Evolutionary conservation across 2,888 invertebrate species (phyloP).

Genomic region (Stenoptilia bipunctidactyla): DNA sequence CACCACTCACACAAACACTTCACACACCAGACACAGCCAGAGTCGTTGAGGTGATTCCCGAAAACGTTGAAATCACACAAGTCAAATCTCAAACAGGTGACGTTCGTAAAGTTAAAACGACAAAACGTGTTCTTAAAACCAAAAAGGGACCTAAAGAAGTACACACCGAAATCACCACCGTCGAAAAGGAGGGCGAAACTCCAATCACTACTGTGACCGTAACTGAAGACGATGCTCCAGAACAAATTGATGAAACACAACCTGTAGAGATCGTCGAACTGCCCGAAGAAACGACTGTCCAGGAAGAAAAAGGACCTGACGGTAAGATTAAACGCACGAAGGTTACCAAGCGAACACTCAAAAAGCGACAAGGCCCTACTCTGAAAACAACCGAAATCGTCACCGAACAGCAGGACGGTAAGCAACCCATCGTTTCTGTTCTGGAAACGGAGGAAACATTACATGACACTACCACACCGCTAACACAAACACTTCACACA

Average conservation of each 20-base stretch:
- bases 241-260: constrained; percentile 6
- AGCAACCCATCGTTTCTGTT: constrained; percentile 24
- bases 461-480: constrained; percentile 20
- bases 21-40: constrained; percentile 7
- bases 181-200: constrained; percentile 37
- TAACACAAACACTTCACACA: constrained; percentile 9
- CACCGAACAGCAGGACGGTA: constrained; percentile 13
- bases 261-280: constrained; percentile 18
- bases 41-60: constrained; percentile 18
- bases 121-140: constrained; percentile 22
- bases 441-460: constrained; percentile 20
- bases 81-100: constrained; percentile 33
- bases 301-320: constrained; percentile 28
- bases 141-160: constrained; percentile 20
- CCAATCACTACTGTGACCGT: constrained; percentile 19
- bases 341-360: constrained; percentile 26
- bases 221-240: neutral
- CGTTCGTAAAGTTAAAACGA: constrained; percentile 18
- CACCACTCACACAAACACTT: constrained; percentile 3
- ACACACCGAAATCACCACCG: constrained; percentile 22
- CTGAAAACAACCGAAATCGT: constrained; percentile 18
- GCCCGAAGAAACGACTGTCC: constrained; percentile 23
- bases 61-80: constrained; percentile 23
- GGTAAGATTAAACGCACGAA: constrained; percentile 26
- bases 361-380: constrained; percentile 24